A percentile compares a stretch with the other conserved stretches of the same genome.
phyloP scores from a whole-genome alignment of 2,888 invertebrate genomes.

The Nezara viridula region DNA sequence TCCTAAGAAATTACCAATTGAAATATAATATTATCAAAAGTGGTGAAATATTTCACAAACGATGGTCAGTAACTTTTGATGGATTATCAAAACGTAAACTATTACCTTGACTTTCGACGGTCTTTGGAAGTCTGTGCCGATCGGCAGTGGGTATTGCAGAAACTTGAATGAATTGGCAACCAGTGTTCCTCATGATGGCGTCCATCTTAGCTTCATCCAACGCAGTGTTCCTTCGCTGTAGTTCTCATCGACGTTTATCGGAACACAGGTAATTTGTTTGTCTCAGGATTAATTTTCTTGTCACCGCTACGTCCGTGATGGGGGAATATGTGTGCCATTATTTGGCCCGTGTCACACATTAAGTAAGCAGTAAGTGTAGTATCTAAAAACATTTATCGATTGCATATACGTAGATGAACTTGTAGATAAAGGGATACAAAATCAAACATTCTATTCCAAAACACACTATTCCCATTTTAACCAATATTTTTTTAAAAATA shows the following conservation, averaged over 20 bases:
- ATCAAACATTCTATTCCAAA: too few species aligned
- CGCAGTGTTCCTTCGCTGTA: background rate
- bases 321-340: background rate
- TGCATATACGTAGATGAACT: background rate
- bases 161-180: background rate
- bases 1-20: too few species aligned
- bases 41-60: too few species aligned
- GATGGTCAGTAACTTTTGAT: too few species aligned
- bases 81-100: background rate
- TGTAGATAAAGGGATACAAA: background rate
- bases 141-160: background rate
- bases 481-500: too few species aligned
- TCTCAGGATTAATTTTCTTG: constrained; percentile 14
- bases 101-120: background rate
- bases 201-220: background rate
- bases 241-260: background rate
- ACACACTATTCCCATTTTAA: too few species aligned
- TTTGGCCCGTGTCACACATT: background rate
- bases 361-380: background rate
- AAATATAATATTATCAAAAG: too few species aligned
- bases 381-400: constrained; percentile 3
- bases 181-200: background rate
- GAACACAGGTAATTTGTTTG: background rate
- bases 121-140: background rate
- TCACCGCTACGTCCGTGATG: background rate